Conservation (phyloP, 2,113 vertebrate species). For the Indri indri region DNA sequence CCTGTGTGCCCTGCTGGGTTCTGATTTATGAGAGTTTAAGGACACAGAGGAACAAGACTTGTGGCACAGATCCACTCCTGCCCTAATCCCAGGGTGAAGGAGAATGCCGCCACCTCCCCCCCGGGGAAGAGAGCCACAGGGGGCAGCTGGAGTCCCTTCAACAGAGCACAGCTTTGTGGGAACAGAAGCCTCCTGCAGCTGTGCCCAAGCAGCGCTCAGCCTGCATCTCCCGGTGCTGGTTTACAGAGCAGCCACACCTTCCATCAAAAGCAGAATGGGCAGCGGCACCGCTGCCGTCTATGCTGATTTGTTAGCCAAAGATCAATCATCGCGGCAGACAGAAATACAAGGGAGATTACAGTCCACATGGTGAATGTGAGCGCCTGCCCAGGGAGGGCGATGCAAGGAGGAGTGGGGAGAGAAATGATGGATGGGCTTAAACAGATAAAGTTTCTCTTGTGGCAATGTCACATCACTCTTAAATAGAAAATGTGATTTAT, state of each 20-base stretch:
- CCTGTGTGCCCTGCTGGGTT: not conserved
- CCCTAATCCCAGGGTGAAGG: not conserved
- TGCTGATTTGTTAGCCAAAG: slow-evolving; percentile 74
- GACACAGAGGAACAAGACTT: not conserved
- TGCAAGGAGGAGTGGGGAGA: not conserved
- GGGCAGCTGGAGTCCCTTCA: not conserved
- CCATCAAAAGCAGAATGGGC: slow-evolving; percentile 66
- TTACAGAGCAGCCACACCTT: slow-evolving; percentile 64
- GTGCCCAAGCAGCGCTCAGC: not conserved
- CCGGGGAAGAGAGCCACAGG: fast-evolving
- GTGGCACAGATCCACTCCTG: not conserved
- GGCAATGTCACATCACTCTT: slow-evolving; percentile 51
- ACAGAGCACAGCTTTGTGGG: not conserved
- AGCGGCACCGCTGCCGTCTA: slow-evolving; percentile 59
- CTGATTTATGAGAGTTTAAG: slow-evolving; percentile 30
- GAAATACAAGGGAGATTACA: slow-evolving; percentile 76
- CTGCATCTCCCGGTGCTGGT: slow-evolving; percentile 24
- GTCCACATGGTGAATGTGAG: slow-evolving; percentile 67
- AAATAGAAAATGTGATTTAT: slow-evolving; percentile 58
- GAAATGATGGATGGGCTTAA: slow-evolving; percentile 54
- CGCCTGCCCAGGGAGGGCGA: slow-evolving; percentile 33
- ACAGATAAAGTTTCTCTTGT: slow-evolving; percentile 72
- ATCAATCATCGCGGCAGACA: slow-evolving; percentile 78
- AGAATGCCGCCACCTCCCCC: not conserved
- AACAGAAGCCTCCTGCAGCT: not conserved